These are phyloP conservation scores for Mus caroli DNA, from an alignment of 2,797 vertebrate genomes.

Conservation along the genomic window DNA sequence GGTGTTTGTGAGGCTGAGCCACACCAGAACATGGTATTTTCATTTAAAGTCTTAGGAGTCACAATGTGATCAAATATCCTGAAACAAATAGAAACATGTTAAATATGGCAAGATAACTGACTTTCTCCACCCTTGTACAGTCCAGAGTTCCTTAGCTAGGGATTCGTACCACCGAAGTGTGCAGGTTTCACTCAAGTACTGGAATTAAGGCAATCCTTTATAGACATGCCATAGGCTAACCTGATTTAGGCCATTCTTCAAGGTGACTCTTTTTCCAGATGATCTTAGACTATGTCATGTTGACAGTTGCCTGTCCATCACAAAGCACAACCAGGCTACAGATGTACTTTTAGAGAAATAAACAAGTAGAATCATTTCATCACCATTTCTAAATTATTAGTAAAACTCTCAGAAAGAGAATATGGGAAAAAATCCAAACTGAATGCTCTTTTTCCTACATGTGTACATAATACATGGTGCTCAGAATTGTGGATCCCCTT, in stretches of 20 bases:
- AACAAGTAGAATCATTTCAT: not conserved
- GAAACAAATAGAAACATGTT: not conserved
- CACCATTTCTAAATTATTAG: not conserved
- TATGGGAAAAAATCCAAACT: not conserved
- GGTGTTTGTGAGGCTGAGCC: not conserved
- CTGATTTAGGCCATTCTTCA: not conserved
- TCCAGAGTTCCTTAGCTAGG: not conserved
- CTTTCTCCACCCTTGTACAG: not conserved
- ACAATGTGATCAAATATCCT: no score
- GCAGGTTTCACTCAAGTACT: no score
- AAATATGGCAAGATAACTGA: not conserved
- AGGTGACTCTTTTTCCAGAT: not conserved
- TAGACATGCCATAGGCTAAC: not conserved
- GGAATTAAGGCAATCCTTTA: not conserved
- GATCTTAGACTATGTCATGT: not conserved
- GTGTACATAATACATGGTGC: not conserved
- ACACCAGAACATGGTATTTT: not conserved
- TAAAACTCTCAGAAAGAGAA: constrained; percentile 9
- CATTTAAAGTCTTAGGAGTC: not conserved
- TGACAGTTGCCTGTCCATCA: not conserved
- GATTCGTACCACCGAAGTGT: not conserved
- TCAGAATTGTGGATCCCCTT: not conserved
- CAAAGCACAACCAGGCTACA: not conserved
- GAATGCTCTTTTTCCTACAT: not conserved
- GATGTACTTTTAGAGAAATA: not conserved